Evolutionary conservation across 1,140 invertebrate species (phyloP).

Genomic region (Anastatus disparis): DNA sequence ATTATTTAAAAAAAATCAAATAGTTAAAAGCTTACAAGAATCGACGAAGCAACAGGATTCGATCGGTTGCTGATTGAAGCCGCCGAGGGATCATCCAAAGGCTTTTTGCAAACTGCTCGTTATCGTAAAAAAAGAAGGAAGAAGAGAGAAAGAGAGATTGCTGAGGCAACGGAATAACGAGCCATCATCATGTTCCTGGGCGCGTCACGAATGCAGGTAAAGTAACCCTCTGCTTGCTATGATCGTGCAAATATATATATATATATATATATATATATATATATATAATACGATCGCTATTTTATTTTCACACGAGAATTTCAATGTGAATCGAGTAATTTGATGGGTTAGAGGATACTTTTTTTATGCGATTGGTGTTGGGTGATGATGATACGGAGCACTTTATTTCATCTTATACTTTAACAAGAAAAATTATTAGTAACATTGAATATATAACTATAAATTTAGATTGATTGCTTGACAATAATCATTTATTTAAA

Average conservation of each 20-base stretch:
- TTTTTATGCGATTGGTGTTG: too few relatives aligned
- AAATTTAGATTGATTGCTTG: too few relatives aligned
- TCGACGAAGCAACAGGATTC: not conserved
- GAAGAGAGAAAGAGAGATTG: not conserved
- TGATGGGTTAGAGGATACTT: too few relatives aligned
- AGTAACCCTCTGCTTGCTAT: too few relatives aligned
- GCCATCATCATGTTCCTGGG: constrained; percentile 26
- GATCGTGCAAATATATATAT: not conserved
- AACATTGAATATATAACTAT: too few relatives aligned
- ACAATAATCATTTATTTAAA: too few relatives aligned
- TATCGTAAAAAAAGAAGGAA: constrained; percentile 7
- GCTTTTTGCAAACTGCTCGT: constrained; percentile 20
- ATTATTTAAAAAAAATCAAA: not conserved
- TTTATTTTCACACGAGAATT: too few relatives aligned
- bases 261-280: not conserved
- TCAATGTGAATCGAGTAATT: too few relatives aligned
- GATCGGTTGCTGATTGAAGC: too few relatives aligned
- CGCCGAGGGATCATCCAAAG: constrained; percentile 7
- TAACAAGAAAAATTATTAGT: too few relatives aligned
- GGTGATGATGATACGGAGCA: too few relatives aligned
- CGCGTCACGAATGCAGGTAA: constrained; percentile 32
- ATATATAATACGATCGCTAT: not conserved
- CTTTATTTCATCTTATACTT: too few relatives aligned
- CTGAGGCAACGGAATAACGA: constrained; percentile 28
- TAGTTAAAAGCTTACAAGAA: not conserved